Percentiles rank a stretch among this genome's conserved stretches.
Evolutionary conservation across 2,888 invertebrate genomes (phyloP).

Genomic region (Acanthopleura granulata): DNA sequence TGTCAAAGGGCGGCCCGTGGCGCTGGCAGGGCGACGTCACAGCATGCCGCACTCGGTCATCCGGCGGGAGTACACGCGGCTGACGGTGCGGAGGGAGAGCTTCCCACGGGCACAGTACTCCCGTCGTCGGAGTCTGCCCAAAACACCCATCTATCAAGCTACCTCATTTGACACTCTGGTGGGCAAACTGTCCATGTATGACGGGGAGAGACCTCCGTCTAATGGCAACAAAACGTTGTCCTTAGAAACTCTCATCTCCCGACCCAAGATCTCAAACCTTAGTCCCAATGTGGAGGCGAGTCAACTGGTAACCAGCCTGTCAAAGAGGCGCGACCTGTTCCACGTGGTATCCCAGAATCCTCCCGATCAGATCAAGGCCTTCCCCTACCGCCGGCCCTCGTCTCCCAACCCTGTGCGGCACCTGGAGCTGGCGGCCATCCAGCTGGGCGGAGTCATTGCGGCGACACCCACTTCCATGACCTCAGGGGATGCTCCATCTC

Average conservation of each 20-base stretch:
- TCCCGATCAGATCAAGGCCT: neutral
- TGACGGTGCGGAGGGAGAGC: slow-evolving; percentile 73
- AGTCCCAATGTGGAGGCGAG: slow-evolving; percentile 43
- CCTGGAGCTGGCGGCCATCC: neutral
- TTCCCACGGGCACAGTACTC: slow-evolving; percentile 70
- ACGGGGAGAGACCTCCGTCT: slow-evolving; percentile 21
- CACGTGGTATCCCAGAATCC: slow-evolving; percentile 11
- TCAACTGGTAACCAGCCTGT: slow-evolving; percentile 27
- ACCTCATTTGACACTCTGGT: slow-evolving; percentile 34
- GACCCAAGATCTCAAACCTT: slow-evolving; percentile 50
- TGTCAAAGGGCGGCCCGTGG: slow-evolving; percentile 25
- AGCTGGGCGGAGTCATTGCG: neutral
- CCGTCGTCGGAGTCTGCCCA: slow-evolving; percentile 43
- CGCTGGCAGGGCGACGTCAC: slow-evolving; percentile 33
- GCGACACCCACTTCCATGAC: too few relatives aligned
- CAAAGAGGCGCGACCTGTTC: neutral
- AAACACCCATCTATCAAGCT: slow-evolving; percentile 37
- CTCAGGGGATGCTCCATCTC: too few relatives aligned
- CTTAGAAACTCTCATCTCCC: slow-evolving; percentile 41
- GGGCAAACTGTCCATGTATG: slow-evolving; percentile 30
- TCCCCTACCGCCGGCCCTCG: neutral
- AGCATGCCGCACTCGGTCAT: slow-evolving; percentile 45
- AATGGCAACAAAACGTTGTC: slow-evolving; percentile 35
- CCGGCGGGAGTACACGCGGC: slow-evolving; percentile 41
- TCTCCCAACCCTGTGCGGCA: neutral